Evolutionary conservation across 2,113 vertebrate species (phyloP), one percentile per base, ranked within the genome.

Genomic region (Leptocoma aspasia): DNA sequence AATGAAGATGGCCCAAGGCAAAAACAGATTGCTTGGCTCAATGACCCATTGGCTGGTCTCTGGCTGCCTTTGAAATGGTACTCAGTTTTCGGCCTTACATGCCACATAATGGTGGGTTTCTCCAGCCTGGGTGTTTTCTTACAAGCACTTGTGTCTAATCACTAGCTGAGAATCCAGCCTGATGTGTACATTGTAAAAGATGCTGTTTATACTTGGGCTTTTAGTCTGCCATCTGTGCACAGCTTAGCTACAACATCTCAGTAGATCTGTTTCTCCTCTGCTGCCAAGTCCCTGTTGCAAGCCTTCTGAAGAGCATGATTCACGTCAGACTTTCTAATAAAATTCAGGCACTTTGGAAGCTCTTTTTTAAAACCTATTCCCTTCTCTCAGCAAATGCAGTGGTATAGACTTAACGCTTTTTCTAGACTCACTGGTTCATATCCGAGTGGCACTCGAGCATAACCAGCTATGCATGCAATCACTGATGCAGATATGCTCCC

Each of bases 171-270:
- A 87, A 90, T 65, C 63, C 87, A 87, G 82, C 54, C 70, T 39
- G 31, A 78, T 96, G 90, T 91, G 70, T 83, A 83, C 8, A 9
- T 49, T 92, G 44, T 89, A 75, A 89, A 92, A 96, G 77, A 96
- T 57, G 89, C 76, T 95, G 93, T 90, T 95, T 94, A 81, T 91
- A 75, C 76, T 96, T 47, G 76, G 85, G 93, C 85, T 95, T 86
- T 90, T 82, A 87, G 82, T 41, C 66, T 73, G 59, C 82, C 92
- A 88, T 90, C 93, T 94, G 95, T 50, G 70, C 54, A 37, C 35
- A 39, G 93, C 69, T 94, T 61, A 81, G 94, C 89, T 94, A 80
- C 83, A 90, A 22, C 61, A 49, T 88, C 68, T 78, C 82, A 13
- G 59, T 49, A 70, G 93, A 88, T 90, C 82, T 81, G 70, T 71